Percentiles rank a stretch among this genome's conserved stretches.
Conservation (phyloP, 2,888 invertebrate genomes). For the Melinaea marsaeus region DNA sequence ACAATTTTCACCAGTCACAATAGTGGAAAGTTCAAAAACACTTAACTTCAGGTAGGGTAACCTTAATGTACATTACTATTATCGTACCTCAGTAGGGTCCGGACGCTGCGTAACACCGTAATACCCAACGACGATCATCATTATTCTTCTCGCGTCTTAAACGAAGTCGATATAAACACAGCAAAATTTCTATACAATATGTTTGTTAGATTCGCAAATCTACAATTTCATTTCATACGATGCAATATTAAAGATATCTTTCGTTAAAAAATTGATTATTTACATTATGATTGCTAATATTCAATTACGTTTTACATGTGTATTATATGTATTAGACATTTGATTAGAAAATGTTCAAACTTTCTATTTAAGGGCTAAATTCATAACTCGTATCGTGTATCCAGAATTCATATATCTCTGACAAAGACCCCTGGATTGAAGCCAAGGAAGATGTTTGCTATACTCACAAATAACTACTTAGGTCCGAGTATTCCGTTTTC, state of each 20-base stretch:
- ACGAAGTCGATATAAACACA: conserved; percentile 17
- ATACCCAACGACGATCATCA: conserved; percentile 18
- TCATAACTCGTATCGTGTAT: conserved; percentile 27
- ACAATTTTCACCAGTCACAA: not conserved
- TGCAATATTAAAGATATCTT: no score
- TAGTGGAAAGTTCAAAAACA: conserved; percentile 7
- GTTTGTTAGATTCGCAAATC: not conserved
- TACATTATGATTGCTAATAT: no score
- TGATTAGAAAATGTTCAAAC: no score
- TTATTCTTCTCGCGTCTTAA: conserved; percentile 23
- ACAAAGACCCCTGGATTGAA: conserved; percentile 63
- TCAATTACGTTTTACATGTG: no score
- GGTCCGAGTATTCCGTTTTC: conserved; percentile 50
- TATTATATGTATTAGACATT: no score
- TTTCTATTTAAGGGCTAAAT: no score
- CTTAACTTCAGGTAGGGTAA: conserved; percentile 12
- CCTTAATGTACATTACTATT: conserved; percentile 29
- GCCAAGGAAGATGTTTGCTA: conserved; percentile 73
- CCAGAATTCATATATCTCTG: conserved; percentile 39
- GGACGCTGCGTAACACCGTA: conserved; percentile 25
- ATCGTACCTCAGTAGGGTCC: conserved; percentile 23
- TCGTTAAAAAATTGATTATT: no score
- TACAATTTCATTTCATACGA: not conserved
- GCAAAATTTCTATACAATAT: not conserved
- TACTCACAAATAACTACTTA: conserved; percentile 66